phyloP scores from a whole-genome alignment of 2,797 vertebrate species.

The Anableps anableps region DNA sequence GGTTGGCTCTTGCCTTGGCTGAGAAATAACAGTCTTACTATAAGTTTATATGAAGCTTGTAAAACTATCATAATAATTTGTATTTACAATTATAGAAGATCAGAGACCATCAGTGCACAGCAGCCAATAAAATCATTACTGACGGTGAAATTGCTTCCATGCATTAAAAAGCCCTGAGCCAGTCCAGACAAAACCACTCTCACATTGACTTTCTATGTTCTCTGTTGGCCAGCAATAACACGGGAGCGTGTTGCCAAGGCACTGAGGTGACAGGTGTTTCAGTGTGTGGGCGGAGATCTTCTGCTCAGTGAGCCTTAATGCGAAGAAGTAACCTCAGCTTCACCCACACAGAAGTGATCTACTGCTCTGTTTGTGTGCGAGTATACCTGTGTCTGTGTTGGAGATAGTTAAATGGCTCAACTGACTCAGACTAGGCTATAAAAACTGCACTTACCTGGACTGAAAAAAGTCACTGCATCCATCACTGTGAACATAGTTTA shows the following conservation, averaged over 20 bases:
- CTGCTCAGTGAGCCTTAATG: slow-evolving; percentile 34
- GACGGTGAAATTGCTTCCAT: slow-evolving; percentile 10
- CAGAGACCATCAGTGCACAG: neutral
- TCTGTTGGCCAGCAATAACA: slow-evolving; percentile 39
- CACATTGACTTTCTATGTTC: slow-evolving; percentile 39
- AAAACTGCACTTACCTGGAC: neutral
- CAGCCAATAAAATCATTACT: slow-evolving; percentile 7
- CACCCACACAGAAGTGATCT: slow-evolving; percentile 4
- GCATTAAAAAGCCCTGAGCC: slow-evolving; percentile 25
- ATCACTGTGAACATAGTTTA: neutral
- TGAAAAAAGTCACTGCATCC: neutral
- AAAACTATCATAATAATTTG: neutral
- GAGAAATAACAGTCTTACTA: neutral
- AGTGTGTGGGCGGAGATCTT: slow-evolving; percentile 36
- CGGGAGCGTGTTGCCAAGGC: slow-evolving; percentile 73
- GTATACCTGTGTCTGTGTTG: neutral
- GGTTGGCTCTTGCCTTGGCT: neutral
- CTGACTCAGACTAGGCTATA: neutral
- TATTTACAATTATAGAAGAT: neutral
- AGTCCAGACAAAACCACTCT: slow-evolving; percentile 18
- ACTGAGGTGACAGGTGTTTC: slow-evolving; percentile 45
- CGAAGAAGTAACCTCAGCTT: slow-evolving; percentile 38
- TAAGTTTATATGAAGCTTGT: neutral
- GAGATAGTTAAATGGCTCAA: neutral
- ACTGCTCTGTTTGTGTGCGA: neutral